Evolutionary conservation across 2,888 invertebrate genomes (phyloP).

Genomic region (Chrysotoxum bicinctum): DNA sequence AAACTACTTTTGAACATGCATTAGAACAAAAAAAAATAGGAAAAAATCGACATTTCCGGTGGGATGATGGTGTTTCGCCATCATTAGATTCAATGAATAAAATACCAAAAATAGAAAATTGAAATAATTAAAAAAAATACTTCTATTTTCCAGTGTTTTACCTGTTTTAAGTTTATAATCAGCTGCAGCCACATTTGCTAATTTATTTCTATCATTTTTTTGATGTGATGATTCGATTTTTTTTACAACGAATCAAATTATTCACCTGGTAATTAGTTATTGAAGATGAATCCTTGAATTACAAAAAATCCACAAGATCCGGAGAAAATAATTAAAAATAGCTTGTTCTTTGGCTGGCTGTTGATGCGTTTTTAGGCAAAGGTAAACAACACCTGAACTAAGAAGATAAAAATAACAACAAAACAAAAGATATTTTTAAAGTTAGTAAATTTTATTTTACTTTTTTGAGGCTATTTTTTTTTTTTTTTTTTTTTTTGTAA

Average conservation of each 20-base stretch:
- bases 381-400: slow-evolving; percentile 72
- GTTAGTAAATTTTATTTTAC: slow-evolving; percentile 55
- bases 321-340: slow-evolving; percentile 53
- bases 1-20: slow-evolving; percentile 64
- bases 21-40: slow-evolving; percentile 48
- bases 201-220: slow-evolving; percentile 27
- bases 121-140: slow-evolving; percentile 14
- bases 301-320: slow-evolving; percentile 70
- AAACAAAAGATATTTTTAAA: slow-evolving; percentile 53
- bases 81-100: slow-evolving; percentile 9
- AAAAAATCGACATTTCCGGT: slow-evolving; percentile 20
- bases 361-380: slow-evolving; percentile 59
- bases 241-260: slow-evolving; percentile 48
- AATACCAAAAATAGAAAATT: slow-evolving; percentile 39
- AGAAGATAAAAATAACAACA: slow-evolving; percentile 61
- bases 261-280: slow-evolving; percentile 39
- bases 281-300: slow-evolving; percentile 68
- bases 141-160: slow-evolving; percentile 65
- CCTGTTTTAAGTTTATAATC: slow-evolving; percentile 56
- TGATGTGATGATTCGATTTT: slow-evolving; percentile 34
- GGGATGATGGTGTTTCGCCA: slow-evolving; percentile 12
- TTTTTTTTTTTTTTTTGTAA: slow-evolving; percentile 49
- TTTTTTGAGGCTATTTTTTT: slow-evolving; percentile 35
- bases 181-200: slow-evolving; percentile 65
- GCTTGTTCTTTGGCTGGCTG: slow-evolving; percentile 66